Evolutionary conservation across 2,888 invertebrate species (phyloP), one percentile per base, ranked within the genome.

Genomic region (Tetrapedia diversipes): DNA sequence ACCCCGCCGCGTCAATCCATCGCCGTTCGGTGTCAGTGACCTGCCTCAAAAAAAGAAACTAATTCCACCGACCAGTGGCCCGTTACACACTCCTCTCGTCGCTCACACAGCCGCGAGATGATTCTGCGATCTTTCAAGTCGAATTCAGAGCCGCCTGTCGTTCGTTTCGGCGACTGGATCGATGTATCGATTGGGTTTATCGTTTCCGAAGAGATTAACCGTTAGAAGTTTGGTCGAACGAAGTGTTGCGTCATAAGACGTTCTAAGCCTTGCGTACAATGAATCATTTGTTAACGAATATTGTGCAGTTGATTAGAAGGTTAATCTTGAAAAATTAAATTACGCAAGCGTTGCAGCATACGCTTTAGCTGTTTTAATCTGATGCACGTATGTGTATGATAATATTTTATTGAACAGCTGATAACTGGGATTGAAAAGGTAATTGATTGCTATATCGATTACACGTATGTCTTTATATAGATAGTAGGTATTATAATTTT

Each of bases 1-100:
- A 83, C 77, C 75, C 29, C 65, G 79, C 70, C 45, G 64, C 68
- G 72, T 75, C 70, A 76, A 77, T 77, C 67, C 75, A 67, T 77
- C 45, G 77, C 77, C 54, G 67, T 75, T 79, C 65, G 74, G 75
- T 85, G 86, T 86, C 83, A 79, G 73, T 85, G 84, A 85, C 81
- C 83, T 79, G 84, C 74, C 81, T 81, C 77, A 75, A 82, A 83
- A 80, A 81, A 79, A 81, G 68, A 80, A 83, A 81, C 65, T 65
- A 80, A 79, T 81, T 83, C 71, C 74, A 71, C 51, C 64, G 57
- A 67, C 66, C 64, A 68, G 47, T 69, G 70, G 74, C 49, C 77
- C 77, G 80, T 81, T 80, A 81, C 73, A 66, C 63, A 71, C 68
- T 77, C 54, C 47, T 60, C 19, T 63, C 66, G 32, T 60, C 70